Conservation (phyloP, 2,888 invertebrate species). For the Chrysina gloriosa region DNA sequence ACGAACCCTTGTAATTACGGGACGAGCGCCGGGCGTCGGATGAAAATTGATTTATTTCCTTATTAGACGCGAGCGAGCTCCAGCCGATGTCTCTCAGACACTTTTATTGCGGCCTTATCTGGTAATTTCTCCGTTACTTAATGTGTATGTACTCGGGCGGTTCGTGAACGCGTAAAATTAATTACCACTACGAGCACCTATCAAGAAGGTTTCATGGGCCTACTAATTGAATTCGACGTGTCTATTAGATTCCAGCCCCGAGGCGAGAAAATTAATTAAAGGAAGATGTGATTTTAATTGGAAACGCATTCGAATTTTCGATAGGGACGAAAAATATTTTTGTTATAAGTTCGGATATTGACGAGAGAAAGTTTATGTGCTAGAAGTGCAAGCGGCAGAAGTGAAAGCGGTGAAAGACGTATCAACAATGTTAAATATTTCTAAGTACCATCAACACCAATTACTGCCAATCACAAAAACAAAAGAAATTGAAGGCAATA, state of each 20-base stretch:
- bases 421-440: too few species aligned
- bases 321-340: background rate
- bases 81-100: background rate
- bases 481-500: too few species aligned
- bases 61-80: background rate
- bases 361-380: too few species aligned
- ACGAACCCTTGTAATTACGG: background rate
- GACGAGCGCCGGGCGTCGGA: background rate
- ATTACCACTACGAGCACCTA: background rate
- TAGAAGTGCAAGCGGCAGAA: too few species aligned
- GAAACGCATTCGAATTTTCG: background rate
- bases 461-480: too few species aligned
- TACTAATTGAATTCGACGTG: background rate
- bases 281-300: background rate
- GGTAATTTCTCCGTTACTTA: conserved; percentile 2
- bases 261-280: conserved; percentile 5
- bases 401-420: too few species aligned
- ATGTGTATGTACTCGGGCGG: background rate
- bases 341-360: too few species aligned
- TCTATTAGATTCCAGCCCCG: background rate
- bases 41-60: conserved; percentile 26
- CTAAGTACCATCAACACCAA: too few species aligned
- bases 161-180: background rate
- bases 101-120: background rate
- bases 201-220: conserved; percentile 4